Percentiles rank a stretch among this genome's conserved stretches.
phyloP scores from a whole-genome alignment of 1,140 invertebrate genomes.

The Achatina immaculata region DNA sequence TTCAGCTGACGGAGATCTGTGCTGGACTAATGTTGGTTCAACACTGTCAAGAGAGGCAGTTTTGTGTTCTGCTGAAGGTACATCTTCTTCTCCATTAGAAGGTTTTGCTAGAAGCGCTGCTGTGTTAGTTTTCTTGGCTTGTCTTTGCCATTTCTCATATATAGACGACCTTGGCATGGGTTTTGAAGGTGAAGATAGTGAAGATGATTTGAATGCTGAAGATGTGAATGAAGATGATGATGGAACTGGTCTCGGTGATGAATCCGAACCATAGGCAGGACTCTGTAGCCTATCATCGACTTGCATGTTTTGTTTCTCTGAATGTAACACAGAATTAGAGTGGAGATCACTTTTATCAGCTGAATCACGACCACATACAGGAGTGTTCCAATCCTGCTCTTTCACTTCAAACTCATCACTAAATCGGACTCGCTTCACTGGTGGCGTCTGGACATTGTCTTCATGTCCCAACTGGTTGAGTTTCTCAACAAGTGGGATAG shows the following conservation, averaged over 20 bases:
- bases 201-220: not conserved
- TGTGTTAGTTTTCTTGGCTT: not conserved
- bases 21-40: not conserved
- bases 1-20: not conserved
- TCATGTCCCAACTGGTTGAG: not conserved
- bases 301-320: not conserved
- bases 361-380: not conserved
- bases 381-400: not conserved
- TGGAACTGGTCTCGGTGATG: not conserved
- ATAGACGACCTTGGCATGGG: conserved; percentile 2
- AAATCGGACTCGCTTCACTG: conserved; percentile 21
- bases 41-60: not conserved
- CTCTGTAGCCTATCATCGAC: not conserved
- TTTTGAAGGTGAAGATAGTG: not conserved
- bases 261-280: not conserved
- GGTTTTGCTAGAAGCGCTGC: not conserved
- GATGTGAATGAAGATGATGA: conserved; percentile 29
- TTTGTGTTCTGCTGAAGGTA: not conserved
- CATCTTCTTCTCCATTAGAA: not conserved
- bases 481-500: not conserved
- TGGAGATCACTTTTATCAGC: not conserved
- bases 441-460: not conserved
- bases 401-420: conserved; percentile 17
- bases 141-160: conserved; percentile 27
- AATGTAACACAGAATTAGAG: not conserved